phyloP scores from a whole-genome alignment of 2,113 vertebrate species.

The Brachionichthys hirsutus region DNA sequence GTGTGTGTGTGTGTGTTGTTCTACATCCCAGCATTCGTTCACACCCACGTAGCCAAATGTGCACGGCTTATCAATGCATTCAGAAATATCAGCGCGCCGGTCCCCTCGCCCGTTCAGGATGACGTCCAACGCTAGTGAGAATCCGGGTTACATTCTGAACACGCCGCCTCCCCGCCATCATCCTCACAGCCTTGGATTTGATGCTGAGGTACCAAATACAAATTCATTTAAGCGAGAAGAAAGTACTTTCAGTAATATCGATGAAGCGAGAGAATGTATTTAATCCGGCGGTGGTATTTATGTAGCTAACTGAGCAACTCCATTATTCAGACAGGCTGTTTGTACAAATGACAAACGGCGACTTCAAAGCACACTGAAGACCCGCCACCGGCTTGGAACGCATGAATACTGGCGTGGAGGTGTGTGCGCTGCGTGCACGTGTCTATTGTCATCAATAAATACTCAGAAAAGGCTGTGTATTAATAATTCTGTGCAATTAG shows the following conservation, averaged over 20 bases:
- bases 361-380: conserved; percentile 51
- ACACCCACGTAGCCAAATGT: conserved; percentile 33
- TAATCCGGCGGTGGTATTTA: conserved; percentile 51
- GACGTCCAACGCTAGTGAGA: conserved; percentile 65
- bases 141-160: conserved; percentile 60
- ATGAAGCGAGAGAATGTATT: conserved; percentile 50
- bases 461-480: conserved; percentile 8
- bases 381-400: conserved; percentile 20
- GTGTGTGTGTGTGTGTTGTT: conserved; percentile 10
- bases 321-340: conserved; percentile 51
- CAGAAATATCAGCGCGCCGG: conserved; percentile 60
- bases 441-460: conserved; percentile 34
- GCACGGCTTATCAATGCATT: conserved; percentile 58
- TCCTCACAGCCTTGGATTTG: conserved; percentile 41
- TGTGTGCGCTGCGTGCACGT: not conserved
- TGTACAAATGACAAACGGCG: conserved; percentile 44
- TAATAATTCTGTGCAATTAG: conserved; percentile 22
- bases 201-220: conserved; percentile 47
- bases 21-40: conserved; percentile 42
- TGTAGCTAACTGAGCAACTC: conserved; percentile 42
- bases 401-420: conserved; percentile 34
- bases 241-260: conserved; percentile 46
- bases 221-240: conserved; percentile 44
- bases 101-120: conserved; percentile 58
- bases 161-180: conserved; percentile 39